Percentiles rank a stretch among this genome's conserved stretches.
Evolutionary conservation across 2,888 invertebrate species (phyloP).

Genomic region (Zygothrica quintamaculata): DNA sequence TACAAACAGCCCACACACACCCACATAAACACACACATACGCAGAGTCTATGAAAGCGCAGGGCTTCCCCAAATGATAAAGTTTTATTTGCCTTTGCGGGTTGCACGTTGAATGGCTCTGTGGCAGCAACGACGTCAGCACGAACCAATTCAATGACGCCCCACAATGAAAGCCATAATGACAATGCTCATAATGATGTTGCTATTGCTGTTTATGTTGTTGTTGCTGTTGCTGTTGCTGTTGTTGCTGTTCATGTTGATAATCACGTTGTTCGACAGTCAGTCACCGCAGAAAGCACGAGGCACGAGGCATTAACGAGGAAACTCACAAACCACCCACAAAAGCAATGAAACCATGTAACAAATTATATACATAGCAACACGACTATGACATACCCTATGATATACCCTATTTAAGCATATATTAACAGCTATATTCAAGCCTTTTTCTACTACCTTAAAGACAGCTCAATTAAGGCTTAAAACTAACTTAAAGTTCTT

Average conservation of each 20-base stretch:
- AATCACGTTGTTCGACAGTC: conserved; percentile 53
- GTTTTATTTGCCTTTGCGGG: conserved; percentile 76
- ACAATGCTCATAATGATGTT: conserved; percentile 23
- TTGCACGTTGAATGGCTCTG: conserved; percentile 56
- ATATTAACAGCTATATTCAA: no score
- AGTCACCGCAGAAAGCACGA: conserved; percentile 56
- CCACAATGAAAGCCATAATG: conserved; percentile 20
- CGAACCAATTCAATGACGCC: conserved; percentile 22
- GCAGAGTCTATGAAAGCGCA: conserved; percentile 70
- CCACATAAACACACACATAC: conserved; percentile 17
- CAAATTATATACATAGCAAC: not conserved
- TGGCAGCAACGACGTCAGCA: conserved; percentile 48
- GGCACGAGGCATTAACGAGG: conserved; percentile 67
- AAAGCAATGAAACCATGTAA: conserved; percentile 31
- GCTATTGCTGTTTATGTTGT: conserved; percentile 22
- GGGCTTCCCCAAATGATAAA: conserved; percentile 81
- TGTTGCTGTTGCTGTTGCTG: conserved; percentile 16
- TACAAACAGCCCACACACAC: conserved; percentile 30
- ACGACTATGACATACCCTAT: conserved; percentile 28
- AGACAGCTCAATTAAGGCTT: no score
- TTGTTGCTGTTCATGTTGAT: conserved; percentile 25
- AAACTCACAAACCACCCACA: conserved; percentile 53
- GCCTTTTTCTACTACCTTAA: no score
- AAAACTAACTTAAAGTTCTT: no score
- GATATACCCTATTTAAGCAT: no score